These are phyloP conservation scores for Gymnoscelis rufifasciata DNA, from an alignment of 2,888 invertebrate species.

Conservation along the genomic window DNA sequence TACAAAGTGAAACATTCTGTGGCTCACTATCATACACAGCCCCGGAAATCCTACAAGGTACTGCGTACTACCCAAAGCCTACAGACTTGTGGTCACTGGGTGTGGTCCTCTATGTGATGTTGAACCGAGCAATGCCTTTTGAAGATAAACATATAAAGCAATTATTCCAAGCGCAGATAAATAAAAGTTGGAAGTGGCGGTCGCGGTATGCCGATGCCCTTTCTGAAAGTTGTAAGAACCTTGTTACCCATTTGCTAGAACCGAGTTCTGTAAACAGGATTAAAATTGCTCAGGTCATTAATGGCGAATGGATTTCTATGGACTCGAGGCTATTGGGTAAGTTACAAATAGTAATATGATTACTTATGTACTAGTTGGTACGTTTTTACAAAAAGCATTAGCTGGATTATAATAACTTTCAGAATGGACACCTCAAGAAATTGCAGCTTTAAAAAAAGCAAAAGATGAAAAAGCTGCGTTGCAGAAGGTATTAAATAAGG, in stretches of 20 bases:
- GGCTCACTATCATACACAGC: slow-evolving; percentile 93
- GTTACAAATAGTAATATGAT: background rate
- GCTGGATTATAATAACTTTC: slow-evolving; percentile 17
- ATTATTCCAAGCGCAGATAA: slow-evolving; percentile 80
- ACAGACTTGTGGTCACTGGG: slow-evolving; percentile 91
- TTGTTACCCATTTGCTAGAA: slow-evolving; percentile 82
- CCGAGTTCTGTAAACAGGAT: slow-evolving; percentile 81
- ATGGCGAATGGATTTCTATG: slow-evolving; percentile 82
- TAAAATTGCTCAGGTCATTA: slow-evolving; percentile 78
- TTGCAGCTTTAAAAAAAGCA: slow-evolving; percentile 59
- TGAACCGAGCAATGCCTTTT: slow-evolving; percentile 91
- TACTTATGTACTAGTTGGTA: too few relatives aligned
- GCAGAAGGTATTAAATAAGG: slow-evolving; percentile 38
- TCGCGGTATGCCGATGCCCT: slow-evolving; percentile 78
- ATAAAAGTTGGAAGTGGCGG: slow-evolving; percentile 84
- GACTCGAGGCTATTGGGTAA: slow-evolving; percentile 76
- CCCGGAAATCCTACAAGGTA: slow-evolving; percentile 89
- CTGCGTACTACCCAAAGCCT: slow-evolving; percentile 84
- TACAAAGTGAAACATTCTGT: slow-evolving; percentile 89
- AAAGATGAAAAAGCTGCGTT: slow-evolving; percentile 50
- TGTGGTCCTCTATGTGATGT: slow-evolving; percentile 88
- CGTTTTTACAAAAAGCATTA: too few relatives aligned
- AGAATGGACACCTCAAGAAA: slow-evolving; percentile 70
- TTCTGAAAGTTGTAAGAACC: slow-evolving; percentile 81
- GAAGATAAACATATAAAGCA: slow-evolving; percentile 86